Evolutionary conservation across 2,113 vertebrate genomes (phyloP), one percentile per base, ranked within the genome.

Genomic region (Oceanodroma tethys): DNA sequence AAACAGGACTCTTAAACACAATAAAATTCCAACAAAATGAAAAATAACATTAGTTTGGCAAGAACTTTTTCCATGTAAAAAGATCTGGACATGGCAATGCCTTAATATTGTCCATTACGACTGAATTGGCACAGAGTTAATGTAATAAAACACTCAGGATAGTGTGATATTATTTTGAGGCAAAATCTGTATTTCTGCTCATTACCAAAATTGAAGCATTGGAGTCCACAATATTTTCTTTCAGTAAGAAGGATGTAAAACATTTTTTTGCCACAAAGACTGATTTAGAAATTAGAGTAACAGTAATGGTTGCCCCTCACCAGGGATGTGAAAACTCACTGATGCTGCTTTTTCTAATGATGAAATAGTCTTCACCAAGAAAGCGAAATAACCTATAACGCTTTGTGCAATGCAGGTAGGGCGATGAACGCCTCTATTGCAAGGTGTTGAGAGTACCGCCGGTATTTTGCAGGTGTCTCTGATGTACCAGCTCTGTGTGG

Each of bases 401-500:
- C 16, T 13, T 2, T 4, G 71, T 11, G 78, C 42, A 3, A 2
- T 0, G 71, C 58, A 7, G 55, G 59, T 16, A 3, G 2, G 65
- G 80, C 1, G n/a, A 6, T 0, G 1, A 32, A 7, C 0, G 42
- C 30, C 40, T 20, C 67, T 16, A 0, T 7, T 1, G 26, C 2
- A 9, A 38, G 62, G 52, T 9, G 26, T 2, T 26, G 1, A 7
- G 56, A 17, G 73, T 4, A 42, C 86, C 79, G 16, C 62, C 48
- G 34, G 5, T 9, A 0, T 6, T 67, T 4, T 26, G 40, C n/a
- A 36, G 91, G n/a, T 45, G 38, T 45, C n/a, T 10, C 48, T 62
- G 50, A 11, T 6, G 89, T 26, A 11, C 63, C 76, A 32, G 47
- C 78, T 18, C 32, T 2, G 58, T 4, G 59, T 11, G 34, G 26